Conservation (phyloP, 2,113 vertebrate species). For the Mirounga angustirostris region DNA sequence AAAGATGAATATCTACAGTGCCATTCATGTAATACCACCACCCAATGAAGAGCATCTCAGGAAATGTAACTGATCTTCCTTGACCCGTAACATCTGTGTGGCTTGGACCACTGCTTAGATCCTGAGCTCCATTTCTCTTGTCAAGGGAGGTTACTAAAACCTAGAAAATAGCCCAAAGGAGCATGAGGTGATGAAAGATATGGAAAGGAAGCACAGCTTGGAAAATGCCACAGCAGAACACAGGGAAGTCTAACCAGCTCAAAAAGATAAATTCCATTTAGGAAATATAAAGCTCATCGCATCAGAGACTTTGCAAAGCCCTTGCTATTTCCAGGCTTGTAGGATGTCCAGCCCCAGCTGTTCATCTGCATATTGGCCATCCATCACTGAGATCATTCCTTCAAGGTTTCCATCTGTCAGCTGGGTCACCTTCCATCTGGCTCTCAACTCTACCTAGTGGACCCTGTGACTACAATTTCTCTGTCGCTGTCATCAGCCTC, state of each 20-base stretch:
- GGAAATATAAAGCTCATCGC: background rate
- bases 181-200: conserved; percentile 75
- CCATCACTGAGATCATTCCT: background rate
- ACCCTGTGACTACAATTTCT: background rate
- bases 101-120: conserved; percentile 65
- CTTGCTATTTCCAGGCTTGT: background rate
- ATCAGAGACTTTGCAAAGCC: background rate
- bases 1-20: conserved; percentile 25
- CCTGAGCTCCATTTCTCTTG: conserved; percentile 67
- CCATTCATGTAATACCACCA: conserved; percentile 52
- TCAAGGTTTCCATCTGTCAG: background rate
- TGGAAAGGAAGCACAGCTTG: conserved; percentile 71
- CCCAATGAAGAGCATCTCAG: conserved; percentile 73
- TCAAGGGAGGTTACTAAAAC: conserved; percentile 70
- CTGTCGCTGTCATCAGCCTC: background rate
- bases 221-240: conserved; percentile 82
- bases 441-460: background rate
- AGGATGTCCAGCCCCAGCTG: background rate
- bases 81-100: conserved; percentile 70
- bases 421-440: background rate
- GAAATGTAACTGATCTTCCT: conserved; percentile 77
- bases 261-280: conserved; percentile 77
- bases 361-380: background rate
- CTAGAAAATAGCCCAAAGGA: conserved; percentile 76
- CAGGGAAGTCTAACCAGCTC: conserved; percentile 74